phyloP scores from a whole-genome alignment of 1,140 invertebrate species.

The Formica selysi region DNA sequence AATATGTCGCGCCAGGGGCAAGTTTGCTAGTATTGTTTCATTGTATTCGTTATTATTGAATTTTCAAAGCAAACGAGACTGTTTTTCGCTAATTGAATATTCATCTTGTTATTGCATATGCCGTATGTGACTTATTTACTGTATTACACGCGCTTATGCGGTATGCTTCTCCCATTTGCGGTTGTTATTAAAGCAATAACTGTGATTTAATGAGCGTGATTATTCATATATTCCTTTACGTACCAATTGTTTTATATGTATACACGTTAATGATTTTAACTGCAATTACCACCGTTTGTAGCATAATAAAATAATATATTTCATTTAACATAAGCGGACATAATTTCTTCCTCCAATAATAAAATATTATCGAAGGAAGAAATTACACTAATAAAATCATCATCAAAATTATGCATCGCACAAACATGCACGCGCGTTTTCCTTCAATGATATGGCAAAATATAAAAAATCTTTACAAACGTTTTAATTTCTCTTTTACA shows the following conservation, averaged over 20 bases:
- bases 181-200: conserved; percentile 50
- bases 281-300: conserved; percentile 37
- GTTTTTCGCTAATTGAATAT: conserved; percentile 53
- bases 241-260: conserved; percentile 26
- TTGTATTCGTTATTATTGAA: conserved; percentile 24
- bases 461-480: neutral
- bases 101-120: conserved; percentile 42
- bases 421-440: neutral
- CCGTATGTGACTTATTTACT: conserved; percentile 51
- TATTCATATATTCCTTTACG: conserved; percentile 53
- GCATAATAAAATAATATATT: conserved; percentile 10
- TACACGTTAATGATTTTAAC: conserved; percentile 20
- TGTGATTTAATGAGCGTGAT: conserved; percentile 53
- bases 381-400: neutral
- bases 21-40: neutral
- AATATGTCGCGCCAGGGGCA: neutral
- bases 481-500: neutral
- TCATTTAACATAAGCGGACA: neutral
- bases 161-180: conserved; percentile 39
- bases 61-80: neutral
- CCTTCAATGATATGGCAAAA: neutral
- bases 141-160: conserved; percentile 25
- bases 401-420: neutral
- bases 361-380: neutral
- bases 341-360: neutral